A percentile compares a stretch with the other conserved stretches of the same genome.
phyloP scores from a whole-genome alignment of 23 tunicate species.

The Clavelina lepadiformis region DNA sequence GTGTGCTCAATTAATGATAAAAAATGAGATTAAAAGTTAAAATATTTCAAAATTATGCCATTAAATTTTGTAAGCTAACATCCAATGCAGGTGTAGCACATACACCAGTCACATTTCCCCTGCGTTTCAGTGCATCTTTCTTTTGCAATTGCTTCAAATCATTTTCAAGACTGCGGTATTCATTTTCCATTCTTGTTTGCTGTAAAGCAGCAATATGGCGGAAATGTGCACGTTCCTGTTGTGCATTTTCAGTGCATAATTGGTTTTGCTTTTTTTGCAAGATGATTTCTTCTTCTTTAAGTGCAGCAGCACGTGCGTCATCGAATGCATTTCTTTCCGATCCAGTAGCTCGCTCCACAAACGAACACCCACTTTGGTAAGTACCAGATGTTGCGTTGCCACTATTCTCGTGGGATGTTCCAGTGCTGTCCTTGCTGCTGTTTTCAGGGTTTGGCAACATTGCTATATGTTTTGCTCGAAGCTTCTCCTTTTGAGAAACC shows the following conservation, averaged over 20 bases:
- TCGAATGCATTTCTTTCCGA: constrained; percentile 26
- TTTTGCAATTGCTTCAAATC: constrained; percentile 25
- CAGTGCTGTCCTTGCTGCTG: constrained; percentile 9
- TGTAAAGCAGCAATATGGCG: constrained; percentile 44
- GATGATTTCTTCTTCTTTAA: constrained; percentile 18
- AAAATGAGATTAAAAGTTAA: too few relatives aligned
- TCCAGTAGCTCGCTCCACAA: constrained; percentile 19
- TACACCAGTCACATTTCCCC: constrained; percentile 10
- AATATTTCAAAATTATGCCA: too few relatives aligned
- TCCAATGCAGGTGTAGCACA: constrained; percentile 9
- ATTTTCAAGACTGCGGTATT: constrained; percentile 21
- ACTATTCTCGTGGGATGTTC: not conserved
- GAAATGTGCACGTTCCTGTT: constrained; percentile 23
- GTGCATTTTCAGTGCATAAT: constrained; percentile 6
- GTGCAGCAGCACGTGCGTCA: constrained; percentile 16
- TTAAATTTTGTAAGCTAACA: constrained; percentile 24
- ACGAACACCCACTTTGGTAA: not conserved
- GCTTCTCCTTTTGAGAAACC: constrained; percentile 50
- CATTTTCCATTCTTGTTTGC: constrained; percentile 42
- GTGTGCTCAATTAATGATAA: too few relatives aligned
- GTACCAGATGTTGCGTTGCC: not conserved
- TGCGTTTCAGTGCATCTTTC: constrained; percentile 38
- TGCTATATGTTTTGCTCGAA: constrained; percentile 76
- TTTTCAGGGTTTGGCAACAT: constrained; percentile 39
- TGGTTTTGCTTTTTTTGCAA: constrained; percentile 1